Conservation (phyloP, 2,888 invertebrate species). For the Drosophila borealis region DNA sequence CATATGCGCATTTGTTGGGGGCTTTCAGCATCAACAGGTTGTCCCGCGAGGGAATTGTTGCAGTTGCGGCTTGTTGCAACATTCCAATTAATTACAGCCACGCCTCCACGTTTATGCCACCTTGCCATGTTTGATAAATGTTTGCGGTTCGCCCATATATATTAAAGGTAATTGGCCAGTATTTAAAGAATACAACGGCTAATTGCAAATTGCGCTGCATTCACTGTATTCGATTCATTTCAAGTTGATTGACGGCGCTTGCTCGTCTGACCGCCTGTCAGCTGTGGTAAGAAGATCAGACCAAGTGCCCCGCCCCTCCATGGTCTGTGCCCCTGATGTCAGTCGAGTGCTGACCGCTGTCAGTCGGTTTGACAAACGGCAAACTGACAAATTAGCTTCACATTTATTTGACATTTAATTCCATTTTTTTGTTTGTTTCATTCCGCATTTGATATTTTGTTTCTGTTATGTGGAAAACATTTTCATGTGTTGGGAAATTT, state of each 20-base stretch:
- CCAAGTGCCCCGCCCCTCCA: constrained; percentile 2
- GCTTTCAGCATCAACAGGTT: constrained; percentile 70
- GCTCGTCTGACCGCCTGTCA: constrained; percentile 1
- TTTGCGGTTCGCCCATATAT: constrained; percentile 67
- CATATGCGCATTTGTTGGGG: constrained; percentile 2
- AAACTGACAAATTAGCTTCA: constrained; percentile 74
- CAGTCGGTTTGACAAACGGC: constrained; percentile 33
- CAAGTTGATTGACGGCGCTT: constrained; percentile 61
- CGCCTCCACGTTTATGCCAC: constrained; percentile 47
- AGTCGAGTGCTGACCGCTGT: constrained; percentile 5
- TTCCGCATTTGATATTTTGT: neutral
- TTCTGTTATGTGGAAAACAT: constrained; percentile 28
- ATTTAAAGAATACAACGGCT: constrained; percentile 48
- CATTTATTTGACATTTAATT: constrained; percentile 61
- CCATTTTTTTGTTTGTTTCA: constrained; percentile 17
- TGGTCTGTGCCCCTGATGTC: constrained; percentile 6
- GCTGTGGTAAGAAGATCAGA: constrained; percentile 36
- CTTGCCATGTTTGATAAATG: constrained; percentile 55
- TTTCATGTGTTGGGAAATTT: constrained; percentile 18
- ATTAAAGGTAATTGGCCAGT: constrained; percentile 56
- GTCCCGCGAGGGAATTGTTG: constrained; percentile 5
- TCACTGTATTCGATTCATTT: constrained; percentile 47
- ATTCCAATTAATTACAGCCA: constrained; percentile 64
- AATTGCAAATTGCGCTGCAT: constrained; percentile 59
- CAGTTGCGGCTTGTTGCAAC: constrained; percentile 14